Base-by-base conservation (phyloP, 2,797 vertebrate genomes). In the Coregonus sp. region DNA sequence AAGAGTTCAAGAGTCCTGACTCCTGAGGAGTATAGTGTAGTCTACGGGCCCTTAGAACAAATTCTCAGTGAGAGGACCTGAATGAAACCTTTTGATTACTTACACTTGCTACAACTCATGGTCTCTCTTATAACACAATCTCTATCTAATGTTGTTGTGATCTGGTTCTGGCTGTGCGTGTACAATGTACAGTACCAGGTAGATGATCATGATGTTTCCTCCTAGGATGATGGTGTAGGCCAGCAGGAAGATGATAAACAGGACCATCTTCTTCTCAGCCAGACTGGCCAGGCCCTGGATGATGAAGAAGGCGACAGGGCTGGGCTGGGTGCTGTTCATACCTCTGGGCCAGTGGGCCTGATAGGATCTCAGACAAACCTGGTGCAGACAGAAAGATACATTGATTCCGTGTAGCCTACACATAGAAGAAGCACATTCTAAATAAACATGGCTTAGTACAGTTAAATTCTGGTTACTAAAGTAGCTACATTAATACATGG, bases 191-290 rank as follows among this genome's bases (percentile, higher is more conserved):
- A 20, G 56, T 74, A 90, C 90, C 77, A 89, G 37, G 4, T 85
- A 87, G 76, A 89, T 88, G 69, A 90, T 92, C 83, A 88, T 80
- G 74, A 81, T 75, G 74, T 91, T 92, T 75, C 90, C 89, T 54
- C 77, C 84, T 56, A 91, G 76, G 61, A 90, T 84, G 33, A 81
- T 15, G 31, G 85, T 37, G 75, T 91, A 90, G 33, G 73, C 54
- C 29, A 86, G 74, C 15, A 90, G 59, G 71, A 92, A 82, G 29
- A 88, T 4, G 25, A 79, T 67, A 61, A 88, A 89, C 1, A 88
- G 77, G 11, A 90, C 72, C 0, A 76, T 37, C 37, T 47, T 69
- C 9, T 65, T 78, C 5, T 86, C 79, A 0, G 75, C 80, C 0
- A 90, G 73, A 73, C 18, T 11, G n/a, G 68, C 0, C 2, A 89